Evolutionary conservation across 2,797 vertebrate genomes (phyloP), one percentile per base, ranked within the genome.

Genomic region (Oreortyx pictus): DNA sequence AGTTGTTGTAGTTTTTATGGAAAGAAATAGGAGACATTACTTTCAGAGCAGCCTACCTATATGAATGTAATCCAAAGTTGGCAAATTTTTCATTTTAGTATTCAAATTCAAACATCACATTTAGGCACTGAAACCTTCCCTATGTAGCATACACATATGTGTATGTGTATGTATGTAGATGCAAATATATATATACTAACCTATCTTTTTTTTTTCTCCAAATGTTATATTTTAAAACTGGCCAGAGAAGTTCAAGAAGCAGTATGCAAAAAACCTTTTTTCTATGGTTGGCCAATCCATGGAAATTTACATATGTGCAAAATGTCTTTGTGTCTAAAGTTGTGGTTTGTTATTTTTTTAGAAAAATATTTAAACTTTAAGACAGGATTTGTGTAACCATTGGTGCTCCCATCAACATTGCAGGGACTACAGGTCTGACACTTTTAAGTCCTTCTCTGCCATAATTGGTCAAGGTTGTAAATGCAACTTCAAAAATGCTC

Each of bases 401-500:
- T 39, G 12, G 2, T 39, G n/a, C 14, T n/a, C 50, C 8, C 17
- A 8, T 35, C 11, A 17, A 0, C 2, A n/a, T 14, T 49, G 3
- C 9, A 6, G 2, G 5, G 24, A 6, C 14, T 25, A n/a, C 4
- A 56, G 37, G 7, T 39, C 47, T 23, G 57, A 37, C 16, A 52
- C 5, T 41, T 35, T 49, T 35, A 65, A 78, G 43, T 46, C 15
- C 7, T 73, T 27, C 13, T 46, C 33, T 68, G 25, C 46, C 5
- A 3, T 10, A 70, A 76, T 11, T 75, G 22, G 18, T 68, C 31
- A 72, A 29, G 49, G 39, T 59, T 17, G 44, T 44, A 73, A 50
- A 75, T 10, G 65, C 1, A 52, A 27, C 13, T 35, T 72, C 33
- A 92, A 56, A 18, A 35, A 64, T 18, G 4, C 15, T 46, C 19